A percentile compares a stretch with the other conserved stretches of the same genome.
Evolutionary conservation across 2,888 invertebrate species (phyloP).

Genomic region (Octonoba sinensis): DNA sequence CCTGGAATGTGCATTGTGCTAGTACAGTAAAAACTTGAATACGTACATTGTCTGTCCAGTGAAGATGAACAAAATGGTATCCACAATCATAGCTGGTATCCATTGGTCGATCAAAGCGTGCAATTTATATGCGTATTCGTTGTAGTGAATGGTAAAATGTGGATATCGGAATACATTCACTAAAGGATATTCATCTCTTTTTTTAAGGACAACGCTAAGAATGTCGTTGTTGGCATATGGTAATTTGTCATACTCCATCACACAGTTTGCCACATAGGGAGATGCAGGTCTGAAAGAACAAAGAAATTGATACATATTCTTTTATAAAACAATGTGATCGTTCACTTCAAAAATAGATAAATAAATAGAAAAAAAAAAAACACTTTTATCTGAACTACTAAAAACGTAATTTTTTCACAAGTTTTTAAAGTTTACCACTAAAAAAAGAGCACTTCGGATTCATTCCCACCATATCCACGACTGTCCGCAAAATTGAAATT

Average conservation of each 20-base stretch:
- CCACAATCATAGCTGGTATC: slow-evolving; percentile 46
- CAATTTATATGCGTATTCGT: slow-evolving; percentile 19
- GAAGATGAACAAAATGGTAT: slow-evolving; percentile 43
- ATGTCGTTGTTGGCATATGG: slow-evolving; percentile 40
- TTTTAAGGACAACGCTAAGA: slow-evolving; percentile 20
- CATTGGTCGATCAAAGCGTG: slow-evolving; percentile 53
- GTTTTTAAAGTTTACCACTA: too few relatives aligned
- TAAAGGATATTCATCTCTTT: slow-evolving; percentile 47
- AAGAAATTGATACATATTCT: not conserved
- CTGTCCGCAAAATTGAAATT: too few relatives aligned
- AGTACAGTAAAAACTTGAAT: too few relatives aligned
- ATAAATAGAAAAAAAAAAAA: too few relatives aligned
- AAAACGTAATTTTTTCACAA: too few relatives aligned
- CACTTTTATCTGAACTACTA: too few relatives aligned
- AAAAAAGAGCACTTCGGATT: too few relatives aligned
- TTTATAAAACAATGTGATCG: not conserved
- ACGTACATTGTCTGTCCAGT: slow-evolving; percentile 58
- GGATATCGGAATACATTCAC: slow-evolving; percentile 52
- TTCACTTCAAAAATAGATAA: too few relatives aligned
- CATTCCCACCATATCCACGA: too few relatives aligned
- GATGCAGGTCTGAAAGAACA: slow-evolving; percentile 28
- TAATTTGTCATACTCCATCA: slow-evolving; percentile 28
- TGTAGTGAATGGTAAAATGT: slow-evolving; percentile 43
- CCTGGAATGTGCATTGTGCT: too few relatives aligned
- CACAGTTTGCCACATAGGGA: slow-evolving; percentile 35